These are phyloP conservation scores for Meloidogyne hapla DNA, from an alignment of 1,140 invertebrate genomes.

Conservation along the genomic window DNA sequence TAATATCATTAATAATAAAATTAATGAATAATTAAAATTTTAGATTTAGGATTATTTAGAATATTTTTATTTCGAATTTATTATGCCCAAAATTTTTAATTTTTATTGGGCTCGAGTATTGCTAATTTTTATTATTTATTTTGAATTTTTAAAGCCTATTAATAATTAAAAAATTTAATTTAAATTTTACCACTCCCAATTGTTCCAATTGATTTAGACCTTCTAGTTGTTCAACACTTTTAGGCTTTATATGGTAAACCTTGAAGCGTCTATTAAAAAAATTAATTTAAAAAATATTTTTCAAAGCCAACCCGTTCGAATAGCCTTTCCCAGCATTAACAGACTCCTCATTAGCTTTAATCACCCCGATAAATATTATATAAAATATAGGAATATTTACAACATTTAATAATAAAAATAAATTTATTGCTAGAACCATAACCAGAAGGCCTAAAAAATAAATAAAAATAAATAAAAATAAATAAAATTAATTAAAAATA, in stretches of 20 bases:
- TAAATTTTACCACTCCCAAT: conserved; percentile 21
- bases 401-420: neutral
- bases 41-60: too few species aligned
- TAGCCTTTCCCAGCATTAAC: neutral
- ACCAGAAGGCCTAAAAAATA: neutral
- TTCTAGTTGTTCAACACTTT: conserved; percentile 23
- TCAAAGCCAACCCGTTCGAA: neutral
- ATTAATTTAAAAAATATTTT: neutral
- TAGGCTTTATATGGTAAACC: conserved; percentile 32
- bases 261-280: conserved; percentile 25
- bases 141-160: too few species aligned
- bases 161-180: too few species aligned
- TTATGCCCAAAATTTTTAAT: too few species aligned
- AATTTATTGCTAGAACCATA: neutral
- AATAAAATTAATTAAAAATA: too few species aligned
- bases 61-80: too few species aligned
- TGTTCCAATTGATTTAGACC: conserved; percentile 25
- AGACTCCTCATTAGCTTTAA: neutral
- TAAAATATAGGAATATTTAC: neutral
- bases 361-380: neutral
- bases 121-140: too few species aligned
- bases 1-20: too few species aligned
- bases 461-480: too few species aligned
- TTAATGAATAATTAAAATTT: too few species aligned
- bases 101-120: too few species aligned